phyloP scores from a whole-genome alignment of 2,113 vertebrate genomes.

The Alces alces region DNA sequence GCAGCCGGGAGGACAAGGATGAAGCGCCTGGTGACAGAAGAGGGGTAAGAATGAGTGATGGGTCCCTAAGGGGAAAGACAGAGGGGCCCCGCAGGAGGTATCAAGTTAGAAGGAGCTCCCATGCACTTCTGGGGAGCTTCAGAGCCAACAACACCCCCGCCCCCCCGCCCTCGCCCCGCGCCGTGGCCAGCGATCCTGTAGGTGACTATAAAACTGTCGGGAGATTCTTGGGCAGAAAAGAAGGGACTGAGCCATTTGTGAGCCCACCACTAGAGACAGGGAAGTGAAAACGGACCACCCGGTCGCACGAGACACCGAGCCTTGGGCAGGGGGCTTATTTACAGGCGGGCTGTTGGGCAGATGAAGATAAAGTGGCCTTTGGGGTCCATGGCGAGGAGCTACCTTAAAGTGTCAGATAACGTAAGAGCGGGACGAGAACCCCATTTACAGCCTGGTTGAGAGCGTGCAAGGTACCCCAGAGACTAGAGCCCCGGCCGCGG shows the following conservation, averaged over 20 bases:
- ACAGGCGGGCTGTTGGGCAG: rapidly evolving
- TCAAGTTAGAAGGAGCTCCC: not conserved
- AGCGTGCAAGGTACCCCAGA: not conserved
- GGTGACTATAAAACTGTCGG: not conserved
- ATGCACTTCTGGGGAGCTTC: not conserved
- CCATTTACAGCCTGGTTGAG: not conserved
- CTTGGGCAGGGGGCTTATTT: not conserved
- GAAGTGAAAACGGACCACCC: not conserved
- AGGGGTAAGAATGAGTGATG: not conserved
- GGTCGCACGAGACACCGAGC: not conserved
- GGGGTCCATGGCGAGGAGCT: not conserved
- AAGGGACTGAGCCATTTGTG: not conserved
- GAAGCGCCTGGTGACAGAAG: conserved; percentile 31
- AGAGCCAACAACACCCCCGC: not conserved
- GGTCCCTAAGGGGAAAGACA: not conserved
- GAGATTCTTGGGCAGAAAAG: not conserved
- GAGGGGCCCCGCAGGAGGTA: not conserved
- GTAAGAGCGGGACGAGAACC: not conserved
- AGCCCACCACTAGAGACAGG: not conserved
- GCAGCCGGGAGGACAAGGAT: conserved; percentile 41
- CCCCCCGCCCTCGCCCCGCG: not conserved
- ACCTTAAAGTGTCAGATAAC: not conserved
- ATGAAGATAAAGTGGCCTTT: not conserved
- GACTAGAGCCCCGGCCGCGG: not conserved
- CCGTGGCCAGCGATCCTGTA: not conserved